A percentile compares a stretch with the other conserved stretches of the same genome.
Evolutionary conservation across 2,797 vertebrate genomes (phyloP).

Genomic region (Pseudochirops corinnae): DNA sequence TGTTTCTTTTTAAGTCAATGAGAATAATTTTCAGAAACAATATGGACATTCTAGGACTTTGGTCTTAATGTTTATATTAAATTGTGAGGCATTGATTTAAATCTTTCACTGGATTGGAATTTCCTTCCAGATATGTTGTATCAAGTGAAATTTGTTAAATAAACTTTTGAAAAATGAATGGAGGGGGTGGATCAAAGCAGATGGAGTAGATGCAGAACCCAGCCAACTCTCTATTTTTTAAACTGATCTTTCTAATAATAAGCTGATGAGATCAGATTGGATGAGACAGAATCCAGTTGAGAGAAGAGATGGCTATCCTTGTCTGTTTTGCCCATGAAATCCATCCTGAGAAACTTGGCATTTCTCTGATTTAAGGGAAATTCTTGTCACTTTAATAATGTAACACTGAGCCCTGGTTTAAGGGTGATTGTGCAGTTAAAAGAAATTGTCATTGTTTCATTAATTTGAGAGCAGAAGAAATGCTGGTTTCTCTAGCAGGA

Average conservation of each 20-base stretch:
- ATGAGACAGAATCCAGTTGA: neutral
- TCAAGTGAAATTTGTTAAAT: neutral
- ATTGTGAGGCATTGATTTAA: constrained; percentile 82
- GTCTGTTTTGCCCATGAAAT: neutral
- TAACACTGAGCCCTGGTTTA: neutral
- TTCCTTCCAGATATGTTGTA: neutral
- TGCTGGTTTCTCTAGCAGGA: neutral
- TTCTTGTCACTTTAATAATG: neutral
- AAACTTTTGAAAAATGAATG: neutral
- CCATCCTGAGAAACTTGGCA: neutral
- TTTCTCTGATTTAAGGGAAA: neutral
- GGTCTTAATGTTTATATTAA: constrained; percentile 83
- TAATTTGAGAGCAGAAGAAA: neutral
- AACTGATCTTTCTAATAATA: neutral
- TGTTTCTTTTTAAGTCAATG: too few species aligned
- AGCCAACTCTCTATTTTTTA: neutral
- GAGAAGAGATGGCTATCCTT: neutral
- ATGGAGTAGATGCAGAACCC: neutral
- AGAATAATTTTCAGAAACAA: too few species aligned
- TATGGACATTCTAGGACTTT: constrained; percentile 41
- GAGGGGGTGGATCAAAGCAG: neutral
- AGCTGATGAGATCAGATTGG: neutral
- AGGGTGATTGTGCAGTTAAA: neutral
- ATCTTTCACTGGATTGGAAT: neutral
- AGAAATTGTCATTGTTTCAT: neutral